Conservation (phyloP, 1,140 invertebrate species). For the Lepidurus couesii region DNA sequence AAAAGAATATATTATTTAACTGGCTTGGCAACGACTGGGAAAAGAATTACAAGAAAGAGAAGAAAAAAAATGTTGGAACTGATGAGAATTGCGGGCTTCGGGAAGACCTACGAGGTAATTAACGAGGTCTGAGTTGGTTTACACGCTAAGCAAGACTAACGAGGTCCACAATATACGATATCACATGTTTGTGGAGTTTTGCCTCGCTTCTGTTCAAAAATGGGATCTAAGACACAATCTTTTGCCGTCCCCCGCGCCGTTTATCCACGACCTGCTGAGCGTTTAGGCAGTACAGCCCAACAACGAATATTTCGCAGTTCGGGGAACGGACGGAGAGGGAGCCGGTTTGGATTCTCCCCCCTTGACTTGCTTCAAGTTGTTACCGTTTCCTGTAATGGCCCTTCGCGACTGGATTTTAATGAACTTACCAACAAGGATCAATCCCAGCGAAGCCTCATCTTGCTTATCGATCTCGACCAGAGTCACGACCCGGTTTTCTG, state of each 20-base stretch:
- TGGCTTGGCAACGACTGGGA: background rate
- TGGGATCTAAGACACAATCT: too few species aligned
- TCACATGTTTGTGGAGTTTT: too few species aligned
- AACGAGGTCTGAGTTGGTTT: background rate
- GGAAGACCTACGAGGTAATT: background rate
- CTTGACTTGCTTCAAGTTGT: background rate
- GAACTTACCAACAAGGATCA: conserved; percentile 15
- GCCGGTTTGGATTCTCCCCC: background rate
- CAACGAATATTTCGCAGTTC: too few species aligned
- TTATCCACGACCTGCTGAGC: too few species aligned
- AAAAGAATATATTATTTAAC: background rate
- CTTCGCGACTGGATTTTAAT: conserved; percentile 11
- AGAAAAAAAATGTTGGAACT: background rate
- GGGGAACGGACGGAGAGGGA: too few species aligned
- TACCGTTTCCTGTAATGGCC: background rate
- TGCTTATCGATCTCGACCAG: conserved; percentile 15
- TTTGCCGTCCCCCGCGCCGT: too few species aligned
- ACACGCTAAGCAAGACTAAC: background rate
- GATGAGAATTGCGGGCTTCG: conserved; percentile 7
- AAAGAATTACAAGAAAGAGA: background rate
- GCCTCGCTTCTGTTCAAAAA: too few species aligned
- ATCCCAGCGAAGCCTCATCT: conserved; percentile 17
- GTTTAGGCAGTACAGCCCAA: too few species aligned
- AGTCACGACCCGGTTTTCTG: conserved; percentile 17
- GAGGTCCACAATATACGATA: too few species aligned